Evolutionary conservation across 2,113 vertebrate genomes (phyloP).

Genomic region (Cervus canadensis): DNA sequence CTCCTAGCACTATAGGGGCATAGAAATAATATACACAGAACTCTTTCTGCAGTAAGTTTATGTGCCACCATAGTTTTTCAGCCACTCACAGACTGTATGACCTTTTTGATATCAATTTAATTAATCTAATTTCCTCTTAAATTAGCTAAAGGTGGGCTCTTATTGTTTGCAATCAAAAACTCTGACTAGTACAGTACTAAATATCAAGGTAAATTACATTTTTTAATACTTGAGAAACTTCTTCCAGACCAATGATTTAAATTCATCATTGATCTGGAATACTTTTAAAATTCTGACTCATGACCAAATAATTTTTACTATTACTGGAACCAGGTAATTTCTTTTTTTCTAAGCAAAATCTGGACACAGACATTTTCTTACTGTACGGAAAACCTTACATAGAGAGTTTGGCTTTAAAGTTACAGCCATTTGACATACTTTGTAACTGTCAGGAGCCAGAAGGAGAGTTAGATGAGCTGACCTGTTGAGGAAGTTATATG

Average conservation of each 20-base stretch:
- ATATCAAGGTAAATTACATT: neutral
- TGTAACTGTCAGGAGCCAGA: neutral
- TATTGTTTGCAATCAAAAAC: neutral
- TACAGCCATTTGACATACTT: neutral
- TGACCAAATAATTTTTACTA: neutral
- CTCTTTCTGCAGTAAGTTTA: neutral
- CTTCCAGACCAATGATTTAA: neutral
- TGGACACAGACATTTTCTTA: neutral
- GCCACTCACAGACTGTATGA: neutral
- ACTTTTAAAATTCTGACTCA: neutral
- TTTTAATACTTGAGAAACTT: neutral
- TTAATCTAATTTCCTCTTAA: neutral
- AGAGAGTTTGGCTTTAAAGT: neutral
- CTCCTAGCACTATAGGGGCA: too few relatives aligned
- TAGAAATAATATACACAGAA: neutral
- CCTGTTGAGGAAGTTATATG: neutral
- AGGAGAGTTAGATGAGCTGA: neutral
- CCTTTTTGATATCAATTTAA: neutral
- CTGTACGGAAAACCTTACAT: neutral
- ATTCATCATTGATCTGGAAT: neutral
- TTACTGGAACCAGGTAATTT: neutral
- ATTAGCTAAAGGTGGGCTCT: neutral
- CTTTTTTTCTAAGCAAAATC: neutral
- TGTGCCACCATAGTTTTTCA: neutral
- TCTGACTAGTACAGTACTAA: neutral